These are phyloP conservation scores for Mactra quadrangularis DNA, from an alignment of 1,140 invertebrate genomes.

Conservation along the genomic window DNA sequence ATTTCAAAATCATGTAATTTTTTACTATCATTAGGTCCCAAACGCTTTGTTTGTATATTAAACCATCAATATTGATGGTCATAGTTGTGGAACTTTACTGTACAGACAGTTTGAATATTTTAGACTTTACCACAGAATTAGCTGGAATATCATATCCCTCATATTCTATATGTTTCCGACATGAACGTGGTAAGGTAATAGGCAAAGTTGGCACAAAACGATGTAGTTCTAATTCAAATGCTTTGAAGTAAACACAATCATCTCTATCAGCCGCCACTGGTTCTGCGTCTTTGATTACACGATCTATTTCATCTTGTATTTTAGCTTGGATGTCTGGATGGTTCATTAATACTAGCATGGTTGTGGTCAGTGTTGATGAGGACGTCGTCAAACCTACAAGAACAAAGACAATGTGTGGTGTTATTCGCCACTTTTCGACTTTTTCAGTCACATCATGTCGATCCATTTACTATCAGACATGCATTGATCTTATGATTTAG, in stretches of 20 bases:
- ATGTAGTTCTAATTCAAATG: slow-evolving; percentile 11
- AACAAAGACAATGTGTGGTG: not conserved
- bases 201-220: not conserved
- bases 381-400: not conserved
- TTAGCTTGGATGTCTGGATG: not conserved
- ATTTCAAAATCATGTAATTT: too few relatives aligned
- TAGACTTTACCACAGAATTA: not conserved
- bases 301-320: slow-evolving; percentile 12
- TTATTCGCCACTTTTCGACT: too few relatives aligned
- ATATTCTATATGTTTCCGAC: slow-evolving; percentile 8
- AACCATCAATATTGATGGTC: too few relatives aligned
- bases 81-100: too few relatives aligned
- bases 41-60: too few relatives aligned
- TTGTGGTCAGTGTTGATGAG: not conserved
- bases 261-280: not conserved
- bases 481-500: too few relatives aligned
- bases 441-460: too few relatives aligned
- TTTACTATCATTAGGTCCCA: too few relatives aligned
- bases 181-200: slow-evolving; percentile 13
- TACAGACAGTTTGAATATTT: too few relatives aligned
- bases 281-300: not conserved
- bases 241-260: slow-evolving; percentile 11
- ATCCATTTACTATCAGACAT: too few relatives aligned
- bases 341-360: slow-evolving; percentile 4
- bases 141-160: slow-evolving; percentile 29